phyloP scores from a whole-genome alignment of 2,113 vertebrate genomes.

The Cettia cetti region DNA sequence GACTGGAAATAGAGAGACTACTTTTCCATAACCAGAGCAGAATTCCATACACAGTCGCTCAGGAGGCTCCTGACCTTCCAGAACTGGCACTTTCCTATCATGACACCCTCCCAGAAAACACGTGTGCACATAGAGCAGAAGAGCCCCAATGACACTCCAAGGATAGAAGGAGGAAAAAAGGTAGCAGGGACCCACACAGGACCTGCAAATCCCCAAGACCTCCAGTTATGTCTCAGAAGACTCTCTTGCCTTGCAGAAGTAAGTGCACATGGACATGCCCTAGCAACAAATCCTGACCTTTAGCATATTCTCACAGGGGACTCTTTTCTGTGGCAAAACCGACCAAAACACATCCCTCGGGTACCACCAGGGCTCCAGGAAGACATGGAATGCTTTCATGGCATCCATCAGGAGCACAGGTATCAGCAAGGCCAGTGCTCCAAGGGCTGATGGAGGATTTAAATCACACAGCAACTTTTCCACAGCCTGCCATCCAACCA shows the following conservation, averaged over 20 bases:
- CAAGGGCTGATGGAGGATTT: not conserved
- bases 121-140: rapidly evolving
- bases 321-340: not conserved
- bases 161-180: not conserved
- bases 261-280: not conserved
- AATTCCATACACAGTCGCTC: not conserved
- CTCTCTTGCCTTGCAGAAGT: not conserved
- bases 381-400: not conserved
- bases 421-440: not conserved
- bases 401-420: not conserved
- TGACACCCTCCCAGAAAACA: not conserved
- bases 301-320: not conserved
- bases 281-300: not conserved
- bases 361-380: not conserved
- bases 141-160: not conserved
- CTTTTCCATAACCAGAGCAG: not conserved
- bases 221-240: not conserved
- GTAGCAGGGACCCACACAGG: not conserved
- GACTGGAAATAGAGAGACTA: not conserved
- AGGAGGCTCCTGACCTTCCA: not conserved
- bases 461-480: not conserved
- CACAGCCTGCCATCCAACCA: not conserved
- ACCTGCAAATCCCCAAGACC: not conserved
- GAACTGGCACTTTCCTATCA: not conserved
- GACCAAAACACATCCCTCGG: not conserved